phyloP scores from a whole-genome alignment of 2,113 vertebrate species.

The Phoxinus phoxinus region DNA sequence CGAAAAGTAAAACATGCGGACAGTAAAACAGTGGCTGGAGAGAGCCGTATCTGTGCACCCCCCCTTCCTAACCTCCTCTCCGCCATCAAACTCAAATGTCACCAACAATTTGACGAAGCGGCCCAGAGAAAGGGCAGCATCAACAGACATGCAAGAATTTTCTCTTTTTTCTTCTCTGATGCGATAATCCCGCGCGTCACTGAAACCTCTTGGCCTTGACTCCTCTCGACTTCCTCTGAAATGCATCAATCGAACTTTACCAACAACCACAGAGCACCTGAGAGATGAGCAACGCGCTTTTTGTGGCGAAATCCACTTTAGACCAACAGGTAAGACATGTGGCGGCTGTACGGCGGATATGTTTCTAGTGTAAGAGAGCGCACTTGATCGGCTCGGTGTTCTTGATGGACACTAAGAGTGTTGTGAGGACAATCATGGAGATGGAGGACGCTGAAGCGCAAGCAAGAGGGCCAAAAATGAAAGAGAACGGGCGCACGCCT shows the following conservation, averaged over 20 bases:
- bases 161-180: slow-evolving; percentile 34
- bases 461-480: slow-evolving; percentile 15
- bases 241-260: not conserved
- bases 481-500: not conserved
- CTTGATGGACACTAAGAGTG: slow-evolving; percentile 17
- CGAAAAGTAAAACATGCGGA: not conserved
- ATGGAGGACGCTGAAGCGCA: not conserved
- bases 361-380: not conserved
- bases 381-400: not conserved
- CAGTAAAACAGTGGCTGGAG: not conserved
- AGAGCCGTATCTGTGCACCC: not conserved
- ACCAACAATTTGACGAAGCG: slow-evolving; percentile 78
- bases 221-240: not conserved
- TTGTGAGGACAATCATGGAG: not conserved
- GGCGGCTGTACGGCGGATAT: not conserved
- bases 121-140: slow-evolving; percentile 74
- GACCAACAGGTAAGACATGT: not conserved
- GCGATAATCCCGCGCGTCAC: slow-evolving; percentile 31
- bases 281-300: slow-evolving; percentile 1
- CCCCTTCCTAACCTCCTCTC: slow-evolving; percentile 43
- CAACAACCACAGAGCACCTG: not conserved
- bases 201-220: slow-evolving; percentile 18
- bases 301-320: not conserved
- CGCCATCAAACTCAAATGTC: slow-evolving; percentile 79
- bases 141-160: slow-evolving; percentile 57